Evolutionary conservation across 2,113 vertebrate species (phyloP).

Genomic region (Mesitornis unicolor): DNA sequence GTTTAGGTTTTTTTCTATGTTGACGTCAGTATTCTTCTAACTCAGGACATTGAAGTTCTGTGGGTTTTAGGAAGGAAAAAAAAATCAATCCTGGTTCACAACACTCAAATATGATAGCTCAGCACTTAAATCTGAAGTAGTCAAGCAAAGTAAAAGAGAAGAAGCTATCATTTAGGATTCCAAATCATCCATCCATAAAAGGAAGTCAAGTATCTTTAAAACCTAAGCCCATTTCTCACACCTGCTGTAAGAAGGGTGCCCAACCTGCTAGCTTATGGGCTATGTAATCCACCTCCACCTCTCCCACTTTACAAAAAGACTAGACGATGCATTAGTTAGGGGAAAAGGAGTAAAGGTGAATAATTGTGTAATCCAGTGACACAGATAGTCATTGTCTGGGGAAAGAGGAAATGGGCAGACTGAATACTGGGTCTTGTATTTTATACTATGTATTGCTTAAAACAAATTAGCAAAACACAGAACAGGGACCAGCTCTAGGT

Average conservation of each 20-base stretch:
- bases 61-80: neutral
- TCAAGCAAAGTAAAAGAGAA: neutral
- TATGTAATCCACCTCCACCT: neutral
- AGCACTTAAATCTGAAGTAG: neutral
- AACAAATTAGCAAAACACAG: rapidly evolving
- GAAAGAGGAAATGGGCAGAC: neutral
- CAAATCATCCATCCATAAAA: neutral
- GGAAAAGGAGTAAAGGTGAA: neutral
- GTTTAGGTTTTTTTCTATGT: neutral
- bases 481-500: neutral
- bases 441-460: neutral
- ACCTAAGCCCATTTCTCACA: neutral
- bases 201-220: neutral
- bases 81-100: neutral
- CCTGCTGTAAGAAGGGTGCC: neutral
- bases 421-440: neutral
- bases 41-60: neutral
- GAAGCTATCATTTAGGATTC: neutral
- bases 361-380: neutral
- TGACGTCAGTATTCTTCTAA: neutral
- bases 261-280: neutral
- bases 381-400: neutral
- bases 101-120: neutral
- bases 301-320: neutral
- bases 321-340: rapidly evolving